Percentiles rank a stretch among this genome's conserved stretches.
Evolutionary conservation across 2,888 invertebrate species (phyloP).

Genomic region (Amblyteles armatorius): DNA sequence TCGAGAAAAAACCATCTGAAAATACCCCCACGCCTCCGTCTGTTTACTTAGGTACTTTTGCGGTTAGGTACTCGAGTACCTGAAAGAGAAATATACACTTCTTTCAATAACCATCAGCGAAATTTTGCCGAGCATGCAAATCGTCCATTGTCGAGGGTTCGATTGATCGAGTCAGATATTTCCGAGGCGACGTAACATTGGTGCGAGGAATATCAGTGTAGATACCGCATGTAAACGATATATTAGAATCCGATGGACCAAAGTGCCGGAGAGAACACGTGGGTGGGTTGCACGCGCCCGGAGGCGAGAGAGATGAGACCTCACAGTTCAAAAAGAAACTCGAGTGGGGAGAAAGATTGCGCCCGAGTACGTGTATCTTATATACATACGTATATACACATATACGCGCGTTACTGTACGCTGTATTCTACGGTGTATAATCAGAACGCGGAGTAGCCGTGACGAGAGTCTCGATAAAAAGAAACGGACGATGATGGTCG

Average conservation of each 20-base stretch:
- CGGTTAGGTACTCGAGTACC: too few relatives aligned
- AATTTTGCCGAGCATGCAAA: conserved; percentile 24
- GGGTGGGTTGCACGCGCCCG: conserved; percentile 61
- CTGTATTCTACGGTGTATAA: conserved; percentile 51
- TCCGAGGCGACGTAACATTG: not conserved
- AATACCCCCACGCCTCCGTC: too few relatives aligned
- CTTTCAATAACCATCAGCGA: not conserved
- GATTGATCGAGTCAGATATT: not conserved
- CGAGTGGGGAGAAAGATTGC: not conserved
- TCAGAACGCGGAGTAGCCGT: conserved; percentile 58
- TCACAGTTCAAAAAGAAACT: conserved; percentile 56
- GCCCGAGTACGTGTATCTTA: not conserved
- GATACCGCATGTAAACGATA: not conserved
- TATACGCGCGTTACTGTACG: conserved; percentile 20
- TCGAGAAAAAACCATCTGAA: too few relatives aligned
- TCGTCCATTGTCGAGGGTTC: conserved; percentile 21
- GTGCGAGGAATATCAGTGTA: conserved; percentile 2
- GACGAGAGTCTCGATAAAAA: conserved; percentile 67
- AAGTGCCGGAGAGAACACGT: conserved; percentile 60
- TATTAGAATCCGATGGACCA: conserved; percentile 38
- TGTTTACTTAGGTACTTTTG: too few relatives aligned
- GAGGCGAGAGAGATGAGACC: conserved; percentile 57
- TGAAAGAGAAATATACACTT: too few relatives aligned
- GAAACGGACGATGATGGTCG: conserved; percentile 42
- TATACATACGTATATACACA: not conserved